Conservation (phyloP, 2,797 vertebrate genomes). For the Nyctibius grandis region DNA sequence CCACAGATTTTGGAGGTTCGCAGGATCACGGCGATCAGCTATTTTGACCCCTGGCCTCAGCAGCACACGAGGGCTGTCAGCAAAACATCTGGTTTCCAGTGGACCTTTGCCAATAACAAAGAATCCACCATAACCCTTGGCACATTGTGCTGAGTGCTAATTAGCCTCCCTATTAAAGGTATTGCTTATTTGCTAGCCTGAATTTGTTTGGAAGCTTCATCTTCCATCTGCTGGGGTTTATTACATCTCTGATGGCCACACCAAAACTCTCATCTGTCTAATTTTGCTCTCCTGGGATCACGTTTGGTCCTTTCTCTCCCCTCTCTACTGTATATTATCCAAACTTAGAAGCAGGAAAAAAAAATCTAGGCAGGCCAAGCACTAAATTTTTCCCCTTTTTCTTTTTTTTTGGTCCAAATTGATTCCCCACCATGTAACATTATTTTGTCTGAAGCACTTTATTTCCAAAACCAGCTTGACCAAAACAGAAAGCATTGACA, state of each 20-base stretch:
- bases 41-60: background rate
- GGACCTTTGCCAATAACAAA: background rate
- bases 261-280: background rate
- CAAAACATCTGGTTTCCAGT: background rate
- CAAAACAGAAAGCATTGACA: background rate
- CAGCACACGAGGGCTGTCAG: background rate
- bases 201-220: background rate
- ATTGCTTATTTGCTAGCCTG: background rate
- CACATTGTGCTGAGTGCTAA: background rate
- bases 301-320: background rate
- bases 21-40: background rate
- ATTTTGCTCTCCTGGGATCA: background rate
- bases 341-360: background rate
- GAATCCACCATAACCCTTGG: background rate
- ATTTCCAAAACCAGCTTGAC: background rate
- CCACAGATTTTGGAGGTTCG: background rate
- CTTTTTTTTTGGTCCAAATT: background rate
- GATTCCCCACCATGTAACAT: accelerated
- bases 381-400: background rate
- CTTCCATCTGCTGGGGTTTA: background rate
- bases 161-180: background rate
- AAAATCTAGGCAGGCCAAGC: background rate
- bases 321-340: background rate
- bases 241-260: no score
- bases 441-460: background rate